phyloP scores from a whole-genome alignment of 2,797 vertebrate species.

The Enteromius unitaeniatus region DNA sequence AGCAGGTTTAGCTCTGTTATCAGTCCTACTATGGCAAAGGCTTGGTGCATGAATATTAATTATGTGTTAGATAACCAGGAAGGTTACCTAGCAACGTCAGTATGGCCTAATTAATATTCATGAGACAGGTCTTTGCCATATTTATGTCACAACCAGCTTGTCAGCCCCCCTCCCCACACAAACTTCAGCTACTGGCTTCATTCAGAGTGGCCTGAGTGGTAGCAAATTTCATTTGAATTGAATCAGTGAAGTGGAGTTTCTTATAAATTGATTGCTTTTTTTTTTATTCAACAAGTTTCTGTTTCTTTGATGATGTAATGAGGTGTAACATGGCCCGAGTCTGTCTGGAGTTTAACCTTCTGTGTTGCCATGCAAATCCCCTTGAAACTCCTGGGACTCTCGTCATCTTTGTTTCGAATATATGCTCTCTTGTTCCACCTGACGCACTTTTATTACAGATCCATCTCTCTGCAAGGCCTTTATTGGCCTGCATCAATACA shows the following conservation, averaged over 20 bases:
- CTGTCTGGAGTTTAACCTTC: slow-evolving; percentile 44
- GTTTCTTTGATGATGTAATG: slow-evolving; percentile 48
- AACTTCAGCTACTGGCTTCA: neutral
- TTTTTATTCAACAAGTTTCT: slow-evolving; percentile 23
- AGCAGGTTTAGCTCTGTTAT: neutral
- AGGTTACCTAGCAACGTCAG: slow-evolving; percentile 15
- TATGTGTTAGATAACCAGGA: slow-evolving; percentile 6
- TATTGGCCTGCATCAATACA: slow-evolving; percentile 25
- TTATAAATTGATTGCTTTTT: slow-evolving; percentile 33
- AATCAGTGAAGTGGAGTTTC: slow-evolving; percentile 5
- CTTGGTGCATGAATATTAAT: neutral
- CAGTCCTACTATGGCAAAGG: slow-evolving; percentile 6
- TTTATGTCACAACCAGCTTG: slow-evolving; percentile 12
- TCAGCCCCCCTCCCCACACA: neutral
- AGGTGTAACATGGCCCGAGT: slow-evolving; percentile 39
- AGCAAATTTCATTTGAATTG: slow-evolving; percentile 15
- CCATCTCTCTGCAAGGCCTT: slow-evolving; percentile 24
- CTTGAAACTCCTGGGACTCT: slow-evolving; percentile 8
- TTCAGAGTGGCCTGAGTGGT: neutral
- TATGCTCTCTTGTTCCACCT: slow-evolving; percentile 9
- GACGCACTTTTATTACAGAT: slow-evolving; percentile 37
- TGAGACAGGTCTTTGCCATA: slow-evolving; percentile 21
- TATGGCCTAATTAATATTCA: slow-evolving; percentile 34
- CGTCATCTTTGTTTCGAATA: slow-evolving; percentile 18
- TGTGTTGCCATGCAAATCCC: slow-evolving; percentile 34